Conservation (phyloP, 2,113 vertebrate species). For the Orycteropus afer region DNA sequence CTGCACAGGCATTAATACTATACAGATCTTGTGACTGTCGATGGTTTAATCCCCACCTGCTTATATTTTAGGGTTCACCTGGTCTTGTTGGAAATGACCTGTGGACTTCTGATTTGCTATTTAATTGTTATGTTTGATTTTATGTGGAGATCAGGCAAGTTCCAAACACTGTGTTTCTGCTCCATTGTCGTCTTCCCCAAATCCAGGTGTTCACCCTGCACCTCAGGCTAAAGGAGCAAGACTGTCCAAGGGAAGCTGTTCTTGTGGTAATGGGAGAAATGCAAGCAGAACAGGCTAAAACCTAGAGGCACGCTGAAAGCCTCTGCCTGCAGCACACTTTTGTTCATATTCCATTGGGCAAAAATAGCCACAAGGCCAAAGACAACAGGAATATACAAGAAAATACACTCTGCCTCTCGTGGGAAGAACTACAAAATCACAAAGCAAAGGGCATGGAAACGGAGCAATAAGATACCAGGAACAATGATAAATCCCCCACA, state of each 20-base stretch:
- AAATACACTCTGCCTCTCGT: not conserved
- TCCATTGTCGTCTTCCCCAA: not conserved
- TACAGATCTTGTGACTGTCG: not conserved
- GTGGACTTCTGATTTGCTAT: not conserved
- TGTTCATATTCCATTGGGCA: not conserved
- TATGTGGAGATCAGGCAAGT: not conserved
- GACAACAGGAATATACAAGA: not conserved
- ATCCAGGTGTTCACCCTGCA: not conserved
- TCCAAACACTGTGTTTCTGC: not conserved
- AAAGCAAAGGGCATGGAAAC: not conserved
- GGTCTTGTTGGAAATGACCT: not conserved
- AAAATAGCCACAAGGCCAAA: not conserved
- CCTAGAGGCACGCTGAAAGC: not conserved
- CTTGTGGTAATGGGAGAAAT: not conserved
- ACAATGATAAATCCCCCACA: not conserved
- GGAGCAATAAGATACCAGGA: not conserved
- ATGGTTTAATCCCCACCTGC: not conserved
- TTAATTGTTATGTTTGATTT: not conserved
- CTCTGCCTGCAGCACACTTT: not conserved
- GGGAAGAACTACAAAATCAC: not conserved
- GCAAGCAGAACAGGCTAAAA: not conserved
- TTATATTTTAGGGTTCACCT: not conserved
- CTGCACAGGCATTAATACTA: not conserved
- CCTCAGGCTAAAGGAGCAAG: not conserved
- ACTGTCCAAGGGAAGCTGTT: not conserved